phyloP scores from a whole-genome alignment of 2,888 invertebrate species.

The Pheosia gnoma region DNA sequence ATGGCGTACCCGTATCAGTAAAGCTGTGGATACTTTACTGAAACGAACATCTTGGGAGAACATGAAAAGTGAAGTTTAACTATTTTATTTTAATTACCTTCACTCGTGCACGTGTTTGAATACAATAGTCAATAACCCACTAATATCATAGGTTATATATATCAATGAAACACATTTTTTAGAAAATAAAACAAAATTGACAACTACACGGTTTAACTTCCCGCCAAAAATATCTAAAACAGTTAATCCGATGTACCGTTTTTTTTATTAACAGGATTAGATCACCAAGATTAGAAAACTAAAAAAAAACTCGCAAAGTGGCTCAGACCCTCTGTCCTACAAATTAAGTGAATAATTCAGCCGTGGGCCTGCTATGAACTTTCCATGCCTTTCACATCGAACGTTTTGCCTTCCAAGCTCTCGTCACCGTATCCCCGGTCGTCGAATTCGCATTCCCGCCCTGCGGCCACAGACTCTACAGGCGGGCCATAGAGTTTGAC shows the following conservation, averaged over 20 bases:
- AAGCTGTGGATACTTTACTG: too few species aligned
- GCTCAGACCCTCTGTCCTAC: slow-evolving; percentile 16
- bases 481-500: slow-evolving; percentile 82
- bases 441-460: slow-evolving; percentile 79
- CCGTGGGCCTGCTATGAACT: slow-evolving; percentile 57
- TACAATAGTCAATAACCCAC: too few species aligned
- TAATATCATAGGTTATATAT: too few species aligned
- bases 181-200: too few species aligned
- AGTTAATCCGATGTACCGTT: neutral
- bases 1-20: too few species aligned
- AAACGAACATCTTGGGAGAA: too few species aligned
- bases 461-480: slow-evolving; percentile 64
- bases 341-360: slow-evolving; percentile 5
- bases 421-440: slow-evolving; percentile 76
- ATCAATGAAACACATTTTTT: too few species aligned
- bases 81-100: too few species aligned
- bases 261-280: neutral
- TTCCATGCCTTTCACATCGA: slow-evolving; percentile 81
- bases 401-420: slow-evolving; percentile 65
- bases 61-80: too few species aligned
- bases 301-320: slow-evolving; percentile 15
- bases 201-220: too few species aligned
- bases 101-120: too few species aligned
- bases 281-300: neutral
- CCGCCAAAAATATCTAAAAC: too few species aligned